These are phyloP conservation scores for Phoxinus phoxinus DNA, from an alignment of 2,113 vertebrate species.

Conservation along the genomic window DNA sequence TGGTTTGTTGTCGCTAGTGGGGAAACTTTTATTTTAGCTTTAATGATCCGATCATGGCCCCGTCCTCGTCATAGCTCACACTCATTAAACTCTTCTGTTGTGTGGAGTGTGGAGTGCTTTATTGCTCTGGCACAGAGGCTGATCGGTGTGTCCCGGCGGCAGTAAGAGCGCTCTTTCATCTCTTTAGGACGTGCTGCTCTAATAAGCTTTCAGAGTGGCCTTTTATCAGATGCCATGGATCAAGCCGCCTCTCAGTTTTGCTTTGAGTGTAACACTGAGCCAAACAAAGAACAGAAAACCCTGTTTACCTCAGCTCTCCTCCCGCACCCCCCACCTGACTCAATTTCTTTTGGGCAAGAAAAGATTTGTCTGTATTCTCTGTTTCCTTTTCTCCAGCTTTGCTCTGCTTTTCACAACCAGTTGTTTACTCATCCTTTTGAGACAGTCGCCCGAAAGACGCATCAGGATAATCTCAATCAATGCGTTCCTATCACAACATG, in stretches of 20 bases:
- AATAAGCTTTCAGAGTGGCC: slow-evolving; percentile 34
- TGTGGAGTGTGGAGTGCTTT: slow-evolving; percentile 27
- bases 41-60: slow-evolving; percentile 6
- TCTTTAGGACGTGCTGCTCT: slow-evolving; percentile 12
- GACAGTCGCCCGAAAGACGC: neutral
- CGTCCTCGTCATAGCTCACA: neutral
- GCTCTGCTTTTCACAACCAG: neutral
- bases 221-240: slow-evolving; percentile 14
- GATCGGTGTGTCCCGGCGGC: neutral
- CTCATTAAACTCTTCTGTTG: slow-evolving; percentile 18
- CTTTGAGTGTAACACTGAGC: slow-evolving; percentile 8
- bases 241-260: neutral
- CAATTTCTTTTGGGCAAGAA: neutral
- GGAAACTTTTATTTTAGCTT: slow-evolving; percentile 5
- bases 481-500: slow-evolving; percentile 31
- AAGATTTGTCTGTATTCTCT: neutral
- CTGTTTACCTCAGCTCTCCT: neutral
- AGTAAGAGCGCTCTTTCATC: slow-evolving; percentile 9
- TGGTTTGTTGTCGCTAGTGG: neutral
- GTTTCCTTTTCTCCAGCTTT: slow-evolving; percentile 7
- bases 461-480: neutral
- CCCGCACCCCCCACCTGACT: neutral
- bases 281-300: slow-evolving; percentile 3
- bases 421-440: neutral
- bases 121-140: slow-evolving; percentile 11